Conservation (phyloP, 2,888 invertebrate genomes). For the Scaptomyza reducta region DNA sequence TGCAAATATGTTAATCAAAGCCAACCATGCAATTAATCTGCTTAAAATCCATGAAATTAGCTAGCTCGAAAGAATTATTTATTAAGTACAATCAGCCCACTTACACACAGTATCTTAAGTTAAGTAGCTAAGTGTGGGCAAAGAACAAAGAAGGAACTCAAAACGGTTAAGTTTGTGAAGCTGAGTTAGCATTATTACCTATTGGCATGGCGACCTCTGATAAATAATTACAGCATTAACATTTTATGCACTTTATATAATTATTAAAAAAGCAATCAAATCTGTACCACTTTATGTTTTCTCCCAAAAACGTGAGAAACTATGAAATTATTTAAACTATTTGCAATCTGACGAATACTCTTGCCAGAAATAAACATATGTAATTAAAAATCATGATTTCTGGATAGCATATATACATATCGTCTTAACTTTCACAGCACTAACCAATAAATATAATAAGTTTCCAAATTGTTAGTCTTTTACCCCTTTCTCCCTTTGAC, state of each 20-base stretch:
- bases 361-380: background rate
- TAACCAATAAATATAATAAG: background rate
- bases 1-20: conserved; percentile 29
- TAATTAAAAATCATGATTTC: background rate
- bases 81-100: no score
- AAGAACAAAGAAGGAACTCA: conserved; percentile 1
- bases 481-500: background rate
- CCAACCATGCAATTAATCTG: conserved; percentile 57
- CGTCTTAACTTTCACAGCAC: background rate
- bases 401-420: background rate
- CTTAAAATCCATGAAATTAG: conserved; percentile 64
- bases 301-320: no score
- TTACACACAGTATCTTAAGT: background rate
- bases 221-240: no score
- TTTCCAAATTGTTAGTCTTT: background rate
- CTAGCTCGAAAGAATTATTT: background rate
- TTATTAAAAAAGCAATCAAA: no score
- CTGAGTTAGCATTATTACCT: background rate
- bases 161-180: background rate
- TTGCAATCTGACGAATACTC: background rate
- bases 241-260: no score
- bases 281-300: no score
- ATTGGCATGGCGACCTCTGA: no score
- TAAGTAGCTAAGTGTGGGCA: background rate
- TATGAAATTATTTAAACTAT: background rate